Base-by-base conservation (phyloP, 2,888 invertebrate species). In the Cantharis rufa region DNA sequence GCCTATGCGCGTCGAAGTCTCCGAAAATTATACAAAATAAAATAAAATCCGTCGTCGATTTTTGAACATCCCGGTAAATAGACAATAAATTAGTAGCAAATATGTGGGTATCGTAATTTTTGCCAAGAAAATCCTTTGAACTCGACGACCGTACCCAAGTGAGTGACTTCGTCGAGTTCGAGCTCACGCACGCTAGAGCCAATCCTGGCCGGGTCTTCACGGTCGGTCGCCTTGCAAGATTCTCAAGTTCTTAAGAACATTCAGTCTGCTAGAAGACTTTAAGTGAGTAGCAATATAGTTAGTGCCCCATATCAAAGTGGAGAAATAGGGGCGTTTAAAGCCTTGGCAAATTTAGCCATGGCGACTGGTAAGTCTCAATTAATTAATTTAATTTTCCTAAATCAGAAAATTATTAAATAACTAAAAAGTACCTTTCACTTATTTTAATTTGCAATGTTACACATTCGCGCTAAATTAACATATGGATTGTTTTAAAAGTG, bases 251-350 rank as follows among this genome's bases (percentile, higher is more conserved):
- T 83, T 83, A 80, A 82, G 82, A 77, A 80, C 83, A 81, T 80
- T 82, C 84, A 87, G 87, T 87, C 87, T 85, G 85, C 82, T 83
- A 81, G 82, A 86, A 87, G 87, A 87, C 86, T 84, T 86, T 84
- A 84, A 85, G 85, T 84, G 86, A 84, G 85, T 84, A 85, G 85
- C 85, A 83, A 84, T 21, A 66, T 18, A 66, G 18, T 66, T 66
- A 21, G 83, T 85, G 84, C 81, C 81, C 82, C 82, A 82, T 80
- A 82, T 82, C 84, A 83, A 81, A 86, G 84, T 85, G 85, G 84
- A 84, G 84, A 83, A 80, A 82, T 84, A 84, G 84, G 84, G 84
- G 84, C 82, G 81, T 81, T 81, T 81, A 83, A 81, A 82, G 87
- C 86, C 86, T 86, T 86, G 86, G 87, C 87, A 81, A 81, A 80